Evolutionary conservation across 2,888 invertebrate genomes (phyloP).

Genomic region (Drosophila neotestacea): DNA sequence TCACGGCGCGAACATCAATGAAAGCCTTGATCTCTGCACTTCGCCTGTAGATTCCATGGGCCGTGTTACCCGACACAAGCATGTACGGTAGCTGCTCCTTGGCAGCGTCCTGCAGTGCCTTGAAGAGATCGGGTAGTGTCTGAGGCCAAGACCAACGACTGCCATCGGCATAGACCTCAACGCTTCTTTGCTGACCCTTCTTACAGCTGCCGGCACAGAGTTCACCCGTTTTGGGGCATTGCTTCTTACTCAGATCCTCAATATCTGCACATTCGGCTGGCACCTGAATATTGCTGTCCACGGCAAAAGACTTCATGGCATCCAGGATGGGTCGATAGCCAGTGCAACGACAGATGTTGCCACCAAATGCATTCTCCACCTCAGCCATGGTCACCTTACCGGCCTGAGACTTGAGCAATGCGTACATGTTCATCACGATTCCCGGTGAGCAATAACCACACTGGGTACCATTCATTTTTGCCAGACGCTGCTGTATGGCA

Average conservation of each 20-base stretch:
- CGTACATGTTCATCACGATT: slow-evolving; percentile 91
- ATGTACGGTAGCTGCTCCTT: slow-evolving; percentile 86
- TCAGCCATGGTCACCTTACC: slow-evolving; percentile 87
- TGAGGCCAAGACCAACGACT: slow-evolving; percentile 81
- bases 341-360: slow-evolving; percentile 93
- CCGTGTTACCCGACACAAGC: slow-evolving; percentile 91
- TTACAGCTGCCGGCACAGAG: slow-evolving; percentile 83
- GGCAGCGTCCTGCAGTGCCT: slow-evolving; percentile 79
- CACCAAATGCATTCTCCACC: slow-evolving; percentile 91
- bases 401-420: slow-evolving; percentile 86
- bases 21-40: slow-evolving; percentile 85
- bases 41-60: slow-evolving; percentile 87
- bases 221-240: slow-evolving; percentile 84
- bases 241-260: slow-evolving; percentile 84
- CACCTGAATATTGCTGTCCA: slow-evolving; percentile 86
- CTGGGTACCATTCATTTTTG: slow-evolving; percentile 89
- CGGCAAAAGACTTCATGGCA: slow-evolving; percentile 91
- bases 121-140: slow-evolving; percentile 66
- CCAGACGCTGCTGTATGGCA: slow-evolving; percentile 88
- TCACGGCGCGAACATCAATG: slow-evolving; percentile 88
- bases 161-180: slow-evolving; percentile 67
- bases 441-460: slow-evolving; percentile 92
- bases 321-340: slow-evolving; percentile 92
- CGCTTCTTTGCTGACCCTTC: slow-evolving; percentile 29
- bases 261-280: slow-evolving; percentile 86